These are phyloP conservation scores for Spermophilus dauricus DNA, from an alignment of 2,113 vertebrate genomes.

Conservation along the genomic window DNA sequence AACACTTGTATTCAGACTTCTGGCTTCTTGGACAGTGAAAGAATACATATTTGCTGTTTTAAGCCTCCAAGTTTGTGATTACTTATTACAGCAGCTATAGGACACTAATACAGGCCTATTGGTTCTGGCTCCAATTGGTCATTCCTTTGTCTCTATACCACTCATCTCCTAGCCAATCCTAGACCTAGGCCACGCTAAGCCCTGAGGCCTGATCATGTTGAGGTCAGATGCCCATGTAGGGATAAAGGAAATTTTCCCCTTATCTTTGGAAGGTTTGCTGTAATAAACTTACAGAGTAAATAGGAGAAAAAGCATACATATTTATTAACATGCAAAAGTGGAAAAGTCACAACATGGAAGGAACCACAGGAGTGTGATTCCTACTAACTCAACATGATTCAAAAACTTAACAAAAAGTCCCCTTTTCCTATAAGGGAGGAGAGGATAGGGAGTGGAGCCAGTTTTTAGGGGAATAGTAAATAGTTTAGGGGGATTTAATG, in stretches of 20 bases:
- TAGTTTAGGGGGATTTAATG: neutral
- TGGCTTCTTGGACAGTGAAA: neutral
- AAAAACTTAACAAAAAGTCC: neutral
- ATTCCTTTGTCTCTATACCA: neutral
- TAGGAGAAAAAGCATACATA: neutral
- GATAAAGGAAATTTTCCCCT: neutral
- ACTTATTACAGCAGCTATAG: neutral
- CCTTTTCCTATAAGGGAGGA: neutral
- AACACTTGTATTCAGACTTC: neutral
- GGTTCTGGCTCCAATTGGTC: neutral
- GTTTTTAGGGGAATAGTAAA: neutral
- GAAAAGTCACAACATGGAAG: no score
- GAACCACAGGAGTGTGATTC: neutral
- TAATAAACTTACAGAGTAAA: neutral
- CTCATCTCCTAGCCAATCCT: neutral
- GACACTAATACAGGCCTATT: neutral
- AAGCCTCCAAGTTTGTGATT: neutral
- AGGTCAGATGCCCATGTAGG: neutral
- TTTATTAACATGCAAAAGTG: neutral
- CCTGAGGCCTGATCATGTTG: neutral
- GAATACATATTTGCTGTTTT: neutral
- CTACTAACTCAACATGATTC: neutral
- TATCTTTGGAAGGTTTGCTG: neutral
- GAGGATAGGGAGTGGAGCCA: neutral
- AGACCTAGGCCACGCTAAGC: neutral